Conservation (phyloP, 2,113 vertebrate species). For the Chamaetylas fuelleborni region DNA sequence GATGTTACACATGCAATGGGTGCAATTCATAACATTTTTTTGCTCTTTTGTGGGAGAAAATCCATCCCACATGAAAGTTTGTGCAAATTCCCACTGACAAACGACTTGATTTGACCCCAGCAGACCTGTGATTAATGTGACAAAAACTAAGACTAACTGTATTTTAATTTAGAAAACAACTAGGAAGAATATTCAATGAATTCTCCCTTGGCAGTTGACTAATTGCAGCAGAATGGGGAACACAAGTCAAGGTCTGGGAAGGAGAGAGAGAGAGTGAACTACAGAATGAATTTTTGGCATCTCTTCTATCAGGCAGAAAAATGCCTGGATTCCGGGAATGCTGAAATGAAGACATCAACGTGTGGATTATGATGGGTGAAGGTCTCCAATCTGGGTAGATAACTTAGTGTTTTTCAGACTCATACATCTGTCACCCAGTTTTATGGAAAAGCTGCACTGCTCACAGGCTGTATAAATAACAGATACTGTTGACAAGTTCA, state of each 20-base stretch:
- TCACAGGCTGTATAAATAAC: background rate
- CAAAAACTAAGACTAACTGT: background rate
- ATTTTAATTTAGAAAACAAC: background rate
- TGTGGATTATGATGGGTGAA: background rate
- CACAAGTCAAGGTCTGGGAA: slow-evolving; percentile 34
- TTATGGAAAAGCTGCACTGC: background rate
- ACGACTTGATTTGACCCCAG: background rate
- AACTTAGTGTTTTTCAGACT: background rate
- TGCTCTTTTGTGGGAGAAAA: background rate
- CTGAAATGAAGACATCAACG: background rate
- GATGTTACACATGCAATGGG: background rate
- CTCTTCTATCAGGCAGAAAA: slow-evolving; percentile 24
- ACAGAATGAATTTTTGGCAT: slow-evolving; percentile 19
- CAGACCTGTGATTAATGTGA: background rate
- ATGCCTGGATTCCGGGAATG: background rate
- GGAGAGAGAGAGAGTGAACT: background rate
- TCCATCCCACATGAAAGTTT: background rate
- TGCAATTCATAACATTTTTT: background rate
- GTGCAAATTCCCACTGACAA: background rate
- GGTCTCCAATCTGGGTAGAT: background rate
- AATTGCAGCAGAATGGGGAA: background rate
- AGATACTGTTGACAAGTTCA: background rate
- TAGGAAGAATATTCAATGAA: background rate
- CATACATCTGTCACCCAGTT: background rate
- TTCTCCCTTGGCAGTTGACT: background rate